phyloP scores from a whole-genome alignment of 2,888 invertebrate species.

The Acronicta alni region DNA sequence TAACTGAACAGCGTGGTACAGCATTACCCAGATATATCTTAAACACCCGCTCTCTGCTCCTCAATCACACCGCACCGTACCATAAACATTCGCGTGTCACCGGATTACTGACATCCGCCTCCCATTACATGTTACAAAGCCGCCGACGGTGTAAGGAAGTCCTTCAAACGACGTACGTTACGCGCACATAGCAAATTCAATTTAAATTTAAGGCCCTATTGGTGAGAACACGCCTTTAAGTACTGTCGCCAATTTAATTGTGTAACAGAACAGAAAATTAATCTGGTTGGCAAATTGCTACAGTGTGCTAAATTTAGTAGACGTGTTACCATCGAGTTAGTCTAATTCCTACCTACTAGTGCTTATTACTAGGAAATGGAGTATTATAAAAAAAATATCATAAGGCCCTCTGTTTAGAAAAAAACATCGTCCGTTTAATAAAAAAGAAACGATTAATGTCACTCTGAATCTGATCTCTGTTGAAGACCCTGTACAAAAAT shows the following conservation, averaged over 20 bases:
- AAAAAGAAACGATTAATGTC: too few relatives aligned
- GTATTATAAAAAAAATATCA: too few relatives aligned
- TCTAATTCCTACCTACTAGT: too few relatives aligned
- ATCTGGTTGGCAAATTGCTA: neutral
- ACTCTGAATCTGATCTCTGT: too few relatives aligned
- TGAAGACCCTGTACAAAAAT: too few relatives aligned
- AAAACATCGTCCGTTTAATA: too few relatives aligned
- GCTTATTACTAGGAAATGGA: too few relatives aligned
- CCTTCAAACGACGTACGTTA: conserved; percentile 43
- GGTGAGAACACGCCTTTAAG: conserved; percentile 8
- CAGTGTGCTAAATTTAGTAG: neutral
- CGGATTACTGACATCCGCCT: conserved; percentile 63
- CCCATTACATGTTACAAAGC: conserved; percentile 65
- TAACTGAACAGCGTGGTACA: conserved; percentile 15
- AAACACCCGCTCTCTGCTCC: conserved; percentile 30
- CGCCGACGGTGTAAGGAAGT: conserved; percentile 62
- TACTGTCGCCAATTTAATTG: conserved; percentile 32
- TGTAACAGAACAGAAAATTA: conserved; percentile 7
- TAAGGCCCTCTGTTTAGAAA: too few relatives aligned
- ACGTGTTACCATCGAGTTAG: too few relatives aligned
- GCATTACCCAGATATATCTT: conserved; percentile 25
- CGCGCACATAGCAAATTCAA: conserved; percentile 51
- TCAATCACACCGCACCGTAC: conserved; percentile 44
- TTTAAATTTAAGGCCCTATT: conserved; percentile 46
- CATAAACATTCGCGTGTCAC: conserved; percentile 69